Evolutionary conservation across 2,888 invertebrate genomes (phyloP).

Genomic region (Endomychus coccineus): DNA sequence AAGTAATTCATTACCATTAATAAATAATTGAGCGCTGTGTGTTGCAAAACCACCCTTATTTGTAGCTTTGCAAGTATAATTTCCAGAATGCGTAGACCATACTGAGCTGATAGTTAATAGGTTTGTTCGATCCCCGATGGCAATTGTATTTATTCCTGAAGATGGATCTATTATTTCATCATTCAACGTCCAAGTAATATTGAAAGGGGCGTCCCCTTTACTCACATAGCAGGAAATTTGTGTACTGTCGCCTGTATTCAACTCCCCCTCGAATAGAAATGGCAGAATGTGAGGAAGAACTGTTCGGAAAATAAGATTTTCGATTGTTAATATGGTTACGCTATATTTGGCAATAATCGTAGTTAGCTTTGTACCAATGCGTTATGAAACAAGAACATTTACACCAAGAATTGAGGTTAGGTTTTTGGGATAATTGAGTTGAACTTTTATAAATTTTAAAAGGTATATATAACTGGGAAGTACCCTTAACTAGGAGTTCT

Average conservation of each 20-base stretch:
- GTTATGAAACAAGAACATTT: too few relatives aligned
- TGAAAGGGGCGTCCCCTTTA: conserved; percentile 65
- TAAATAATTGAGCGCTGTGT: conserved; percentile 54
- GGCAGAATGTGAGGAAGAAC: conserved; percentile 59
- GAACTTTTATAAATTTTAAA: too few relatives aligned
- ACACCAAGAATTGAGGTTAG: too few relatives aligned
- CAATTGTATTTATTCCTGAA: conserved; percentile 37
- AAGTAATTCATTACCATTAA: conserved; percentile 58
- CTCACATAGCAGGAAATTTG: conserved; percentile 60
- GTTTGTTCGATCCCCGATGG: conserved; percentile 50
- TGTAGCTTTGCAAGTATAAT: conserved; percentile 59
- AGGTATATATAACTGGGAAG: too few relatives aligned
- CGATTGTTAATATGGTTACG: too few relatives aligned
- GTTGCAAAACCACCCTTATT: conserved; percentile 58
- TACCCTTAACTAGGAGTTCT: conserved; percentile 49
- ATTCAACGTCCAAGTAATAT: conserved; percentile 63
- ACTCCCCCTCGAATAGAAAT: conserved; percentile 59
- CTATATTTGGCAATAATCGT: too few relatives aligned
- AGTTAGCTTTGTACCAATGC: too few relatives aligned
- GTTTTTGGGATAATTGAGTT: too few relatives aligned
- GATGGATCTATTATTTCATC: conserved; percentile 53
- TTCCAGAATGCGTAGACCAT: conserved; percentile 58
- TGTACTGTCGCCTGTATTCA: conserved; percentile 59
- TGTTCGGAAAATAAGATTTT: conserved; percentile 26
- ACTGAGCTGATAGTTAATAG: conserved; percentile 42